Percentiles rank a stretch among this genome's conserved stretches.
Conservation (phyloP, 2,888 invertebrate species). For the Antitype chi region DNA sequence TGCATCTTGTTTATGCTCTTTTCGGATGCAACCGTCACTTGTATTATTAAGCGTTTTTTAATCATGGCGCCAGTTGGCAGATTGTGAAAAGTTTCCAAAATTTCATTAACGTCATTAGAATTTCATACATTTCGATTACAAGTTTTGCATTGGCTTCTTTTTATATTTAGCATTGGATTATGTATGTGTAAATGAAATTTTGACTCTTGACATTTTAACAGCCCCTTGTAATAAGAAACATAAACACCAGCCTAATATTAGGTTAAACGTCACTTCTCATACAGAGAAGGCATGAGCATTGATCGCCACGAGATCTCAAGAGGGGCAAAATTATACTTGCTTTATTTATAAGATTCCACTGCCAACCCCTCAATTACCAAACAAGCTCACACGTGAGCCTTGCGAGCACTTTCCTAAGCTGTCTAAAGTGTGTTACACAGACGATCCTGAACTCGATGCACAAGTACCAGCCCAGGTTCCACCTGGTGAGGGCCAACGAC, state of each 20-base stretch:
- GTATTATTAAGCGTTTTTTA: background rate
- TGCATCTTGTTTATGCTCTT: slow-evolving; percentile 22
- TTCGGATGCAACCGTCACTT: slow-evolving; percentile 27
- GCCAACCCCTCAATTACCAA: slow-evolving; percentile 25
- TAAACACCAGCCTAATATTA: background rate
- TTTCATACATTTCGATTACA: background rate
- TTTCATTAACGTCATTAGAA: background rate
- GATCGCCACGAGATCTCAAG: too few species aligned
- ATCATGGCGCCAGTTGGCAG: background rate
- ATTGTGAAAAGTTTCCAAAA: background rate
- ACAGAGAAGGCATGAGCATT: background rate
- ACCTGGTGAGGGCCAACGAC: slow-evolving; percentile 99
- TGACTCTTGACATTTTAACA: background rate
- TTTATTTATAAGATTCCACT: background rate
- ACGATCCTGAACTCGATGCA: slow-evolving; percentile 99
- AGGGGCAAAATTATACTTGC: background rate
- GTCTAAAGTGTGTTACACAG: slow-evolving; percentile 92
- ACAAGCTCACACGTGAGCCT: slow-evolving; percentile 51
- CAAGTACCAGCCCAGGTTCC: slow-evolving; percentile 99
- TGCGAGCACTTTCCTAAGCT: slow-evolving; percentile 88
- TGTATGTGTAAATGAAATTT: background rate
- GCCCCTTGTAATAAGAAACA: background rate
- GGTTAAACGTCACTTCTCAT: background rate
- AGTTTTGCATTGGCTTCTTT: background rate
- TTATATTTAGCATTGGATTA: too few species aligned